A percentile compares a stretch with the other conserved stretches of the same genome.
Conservation (phyloP, 2,888 invertebrate species). For the Thera britannica region DNA sequence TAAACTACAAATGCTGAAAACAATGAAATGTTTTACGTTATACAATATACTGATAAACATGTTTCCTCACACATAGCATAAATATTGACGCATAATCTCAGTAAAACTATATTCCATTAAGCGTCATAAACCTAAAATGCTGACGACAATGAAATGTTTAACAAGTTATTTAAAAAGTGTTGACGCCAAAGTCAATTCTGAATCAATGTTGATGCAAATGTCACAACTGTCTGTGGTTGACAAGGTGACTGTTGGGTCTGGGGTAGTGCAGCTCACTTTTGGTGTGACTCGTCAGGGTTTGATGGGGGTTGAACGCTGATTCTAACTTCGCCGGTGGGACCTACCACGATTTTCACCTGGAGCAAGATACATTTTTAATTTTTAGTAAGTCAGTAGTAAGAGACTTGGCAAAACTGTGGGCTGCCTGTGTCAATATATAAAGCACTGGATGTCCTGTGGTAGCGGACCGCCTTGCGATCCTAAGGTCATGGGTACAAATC, state of each 20-base stretch:
- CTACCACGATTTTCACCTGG: slow-evolving; percentile 77
- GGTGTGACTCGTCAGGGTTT: slow-evolving; percentile 44
- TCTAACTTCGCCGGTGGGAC: slow-evolving; percentile 67
- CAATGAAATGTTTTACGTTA: background rate
- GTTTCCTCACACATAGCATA: background rate
- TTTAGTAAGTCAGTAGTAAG: too few relatives aligned
- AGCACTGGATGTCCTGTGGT: too few relatives aligned
- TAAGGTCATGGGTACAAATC: too few relatives aligned
- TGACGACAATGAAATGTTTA: background rate
- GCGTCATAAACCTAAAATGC: background rate
- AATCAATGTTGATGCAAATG: slow-evolving; percentile 11
- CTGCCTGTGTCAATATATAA: too few relatives aligned
- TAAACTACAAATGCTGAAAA: background rate
- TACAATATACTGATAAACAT: background rate
- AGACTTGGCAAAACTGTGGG: too few relatives aligned
- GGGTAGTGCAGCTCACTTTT: slow-evolving; percentile 28
- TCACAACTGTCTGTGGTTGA: slow-evolving; percentile 27
- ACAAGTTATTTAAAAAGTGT: background rate
- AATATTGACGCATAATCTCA: too few relatives aligned
- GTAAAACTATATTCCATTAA: background rate
- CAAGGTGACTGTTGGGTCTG: background rate
- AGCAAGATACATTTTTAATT: slow-evolving; percentile 9
- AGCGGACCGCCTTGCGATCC: too few relatives aligned
- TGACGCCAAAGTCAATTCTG: background rate
- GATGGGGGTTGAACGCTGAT: slow-evolving; percentile 65